Conservation (phyloP, 2,888 invertebrate genomes). For the Nephrotoma guestfalica region DNA sequence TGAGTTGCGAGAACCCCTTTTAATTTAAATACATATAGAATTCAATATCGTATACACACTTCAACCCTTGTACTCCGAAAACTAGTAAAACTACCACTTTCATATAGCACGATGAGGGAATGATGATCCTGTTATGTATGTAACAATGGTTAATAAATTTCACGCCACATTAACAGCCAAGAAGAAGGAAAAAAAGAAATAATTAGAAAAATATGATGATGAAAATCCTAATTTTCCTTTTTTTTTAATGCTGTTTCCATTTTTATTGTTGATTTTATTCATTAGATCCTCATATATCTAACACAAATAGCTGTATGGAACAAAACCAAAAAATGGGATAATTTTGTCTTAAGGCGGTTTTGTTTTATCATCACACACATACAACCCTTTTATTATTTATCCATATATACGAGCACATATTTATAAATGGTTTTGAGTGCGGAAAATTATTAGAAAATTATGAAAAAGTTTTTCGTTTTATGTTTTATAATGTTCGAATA, state of each 20-base stretch:
- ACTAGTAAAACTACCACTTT: neutral
- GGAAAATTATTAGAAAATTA: neutral
- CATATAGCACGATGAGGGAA: neutral
- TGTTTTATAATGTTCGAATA: neutral
- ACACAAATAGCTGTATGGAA: constrained; percentile 4
- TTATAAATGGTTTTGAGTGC: neutral
- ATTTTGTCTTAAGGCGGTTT: constrained; percentile 12
- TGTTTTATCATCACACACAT: constrained; percentile 7
- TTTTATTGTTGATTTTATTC: constrained; percentile 8
- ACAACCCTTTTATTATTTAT: neutral
- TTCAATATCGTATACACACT: neutral
- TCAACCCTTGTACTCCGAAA: neutral
- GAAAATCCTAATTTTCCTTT: constrained; percentile 4
- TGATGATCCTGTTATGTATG: neutral
- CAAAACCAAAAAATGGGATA: constrained; percentile 4
- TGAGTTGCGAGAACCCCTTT: neutral
- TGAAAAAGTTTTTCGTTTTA: neutral
- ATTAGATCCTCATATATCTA: constrained; percentile 7
- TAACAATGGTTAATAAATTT: constrained; percentile 17
- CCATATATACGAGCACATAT: neutral
- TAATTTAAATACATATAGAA: neutral
- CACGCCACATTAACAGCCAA: constrained; percentile 21
- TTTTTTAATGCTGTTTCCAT: constrained; percentile 1
- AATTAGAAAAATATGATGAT: neutral
- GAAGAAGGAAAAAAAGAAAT: constrained; percentile 9